Evolutionary conservation across 2,888 invertebrate genomes (phyloP), one percentile per base, ranked within the genome.

Genomic region (Agonopterix subpropinquella): DNA sequence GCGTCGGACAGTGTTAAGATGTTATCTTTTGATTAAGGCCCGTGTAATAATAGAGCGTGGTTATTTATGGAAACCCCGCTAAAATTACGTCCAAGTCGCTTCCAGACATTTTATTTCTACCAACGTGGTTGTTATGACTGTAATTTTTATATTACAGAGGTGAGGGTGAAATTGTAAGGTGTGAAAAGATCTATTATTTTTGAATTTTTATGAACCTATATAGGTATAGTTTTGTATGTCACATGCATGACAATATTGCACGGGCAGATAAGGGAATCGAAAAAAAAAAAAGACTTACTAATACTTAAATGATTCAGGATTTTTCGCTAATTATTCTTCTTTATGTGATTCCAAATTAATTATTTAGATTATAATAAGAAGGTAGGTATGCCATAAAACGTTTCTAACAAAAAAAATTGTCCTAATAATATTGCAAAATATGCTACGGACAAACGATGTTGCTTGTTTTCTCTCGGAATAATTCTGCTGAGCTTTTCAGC

Each of bases 11-110:
- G 72, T 78, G 78, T 80, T 77, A 70, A 82, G 86, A 86, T 86
- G 74, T 75, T 81, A 86, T 85, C 85, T 82, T 85, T 86, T 84
- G 85, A 86, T 86, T 82, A 85, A 82, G 77, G 77, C 73, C 71
- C 77, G 71, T 77, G 81, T 82, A 84, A 85, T 85, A 82, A 84
- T 76, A 83, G 74, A 69, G 73, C 58, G 61, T 48, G 67, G 73
- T 79, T 79, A 83, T 85, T 84, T 84, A 84, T 82, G 70, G 70
- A 60, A 67, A 67, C 70, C 61, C 60, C 62, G 69, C 64, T 70
- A 64, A 71, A 74, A 74, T 75, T 73, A 73, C 69, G 42, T 8
- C 61, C 59, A 36, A 68, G 61, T 61, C 62, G 62, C 65, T 62
- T 61, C 57, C 59, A 61, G 64, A 64, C 65, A 66, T 65, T 67